Conservation (phyloP, 2,797 vertebrate genomes). For the Smutsia gigantea region DNA sequence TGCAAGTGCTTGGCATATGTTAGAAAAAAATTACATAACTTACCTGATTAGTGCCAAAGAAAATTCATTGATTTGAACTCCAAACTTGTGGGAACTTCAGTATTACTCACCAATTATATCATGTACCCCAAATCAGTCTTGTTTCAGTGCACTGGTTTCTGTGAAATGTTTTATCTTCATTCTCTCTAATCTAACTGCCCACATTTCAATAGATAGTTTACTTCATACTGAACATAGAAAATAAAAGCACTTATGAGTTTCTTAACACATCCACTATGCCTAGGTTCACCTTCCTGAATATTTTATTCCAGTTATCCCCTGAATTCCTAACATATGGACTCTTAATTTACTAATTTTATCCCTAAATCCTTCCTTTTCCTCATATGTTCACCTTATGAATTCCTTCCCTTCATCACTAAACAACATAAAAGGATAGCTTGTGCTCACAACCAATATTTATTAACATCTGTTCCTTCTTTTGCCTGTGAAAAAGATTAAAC, state of each 20-base stretch:
- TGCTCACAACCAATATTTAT: not conserved
- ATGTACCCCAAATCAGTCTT: not conserved
- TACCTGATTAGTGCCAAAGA: not conserved
- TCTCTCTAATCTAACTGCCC: not conserved
- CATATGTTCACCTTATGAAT: not conserved
- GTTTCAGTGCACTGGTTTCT: not conserved
- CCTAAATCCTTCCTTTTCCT: not conserved
- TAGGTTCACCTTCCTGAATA: not conserved
- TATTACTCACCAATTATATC: not conserved
- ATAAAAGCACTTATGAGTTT: not conserved
- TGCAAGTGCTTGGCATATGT: not conserved
- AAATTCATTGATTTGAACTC: not conserved
- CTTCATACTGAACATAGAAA: not conserved
- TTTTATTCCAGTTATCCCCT: not conserved
- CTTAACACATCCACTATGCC: not conserved
- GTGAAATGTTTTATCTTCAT: not conserved
- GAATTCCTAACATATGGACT: not conserved
- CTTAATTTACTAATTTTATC: not conserved
- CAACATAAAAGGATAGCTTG: not conserved
- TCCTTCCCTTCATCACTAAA: not conserved
- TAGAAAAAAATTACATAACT: conserved; percentile 31
- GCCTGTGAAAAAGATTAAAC: not conserved
- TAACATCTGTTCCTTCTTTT: not conserved
- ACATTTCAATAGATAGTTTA: not conserved
- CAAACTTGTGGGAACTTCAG: not conserved